Evolutionary conservation across 2,797 vertebrate genomes (phyloP).

Genomic region (Philypnodon macrostomus): DNA sequence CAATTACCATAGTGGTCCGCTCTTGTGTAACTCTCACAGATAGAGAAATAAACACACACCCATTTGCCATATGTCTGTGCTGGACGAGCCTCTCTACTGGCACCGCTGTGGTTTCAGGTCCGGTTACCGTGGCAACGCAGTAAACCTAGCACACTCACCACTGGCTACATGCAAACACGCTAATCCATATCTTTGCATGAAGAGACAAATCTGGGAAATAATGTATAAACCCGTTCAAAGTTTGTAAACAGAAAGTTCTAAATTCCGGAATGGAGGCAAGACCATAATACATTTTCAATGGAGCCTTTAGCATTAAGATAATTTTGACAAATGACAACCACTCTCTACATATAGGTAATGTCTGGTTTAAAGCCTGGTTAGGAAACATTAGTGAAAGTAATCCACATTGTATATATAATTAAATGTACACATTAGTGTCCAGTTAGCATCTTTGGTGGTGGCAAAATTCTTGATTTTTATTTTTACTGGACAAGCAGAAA

Average conservation of each 20-base stretch:
- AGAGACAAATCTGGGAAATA: neutral
- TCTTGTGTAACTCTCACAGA: constrained; percentile 10
- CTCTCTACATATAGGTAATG: no score
- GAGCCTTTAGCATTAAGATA: no score
- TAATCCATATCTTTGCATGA: constrained; percentile 9
- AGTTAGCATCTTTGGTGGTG: no score
- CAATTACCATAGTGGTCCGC: constrained; percentile 1
- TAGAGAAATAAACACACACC: constrained; percentile 32
- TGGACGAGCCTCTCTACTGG: constrained; percentile 22
- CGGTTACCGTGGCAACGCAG: constrained; percentile 13
- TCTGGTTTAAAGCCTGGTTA: no score
- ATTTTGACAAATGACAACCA: no score
- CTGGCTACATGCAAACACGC: constrained; percentile 10
- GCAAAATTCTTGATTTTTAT: no score
- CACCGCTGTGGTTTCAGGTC: constrained; percentile 16
- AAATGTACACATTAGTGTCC: no score
- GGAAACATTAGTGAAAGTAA: no score
- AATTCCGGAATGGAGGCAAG: neutral
- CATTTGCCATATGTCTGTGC: constrained; percentile 25
- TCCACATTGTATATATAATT: no score
- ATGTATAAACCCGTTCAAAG: neutral
- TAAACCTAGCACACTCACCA: constrained; percentile 11
- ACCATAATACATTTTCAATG: no score
- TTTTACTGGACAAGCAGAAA: no score
- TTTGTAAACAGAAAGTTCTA: neutral